Percentiles rank a stretch among this genome's conserved stretches.
phyloP scores from a whole-genome alignment of 2,888 invertebrate species.

The Acleris literana region DNA sequence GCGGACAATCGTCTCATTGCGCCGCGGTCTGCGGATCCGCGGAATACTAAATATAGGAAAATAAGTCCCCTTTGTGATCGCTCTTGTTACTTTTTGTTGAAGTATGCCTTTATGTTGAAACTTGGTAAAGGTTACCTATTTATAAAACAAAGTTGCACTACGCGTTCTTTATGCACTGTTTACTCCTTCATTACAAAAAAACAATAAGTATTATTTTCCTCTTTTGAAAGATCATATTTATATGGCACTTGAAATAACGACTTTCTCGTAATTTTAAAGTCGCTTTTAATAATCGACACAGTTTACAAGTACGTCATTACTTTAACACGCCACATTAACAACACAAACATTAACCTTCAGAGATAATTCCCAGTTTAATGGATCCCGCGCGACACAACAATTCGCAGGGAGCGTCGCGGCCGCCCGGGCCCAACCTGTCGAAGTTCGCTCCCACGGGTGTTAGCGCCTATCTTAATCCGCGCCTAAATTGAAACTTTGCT shows the following conservation, averaged over 20 bases:
- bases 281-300: too few relatives aligned
- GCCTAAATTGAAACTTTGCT: conserved; percentile 22
- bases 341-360: background rate
- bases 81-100: background rate
- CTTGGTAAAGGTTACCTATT: background rate
- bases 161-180: too few relatives aligned
- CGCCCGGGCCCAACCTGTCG: conserved; percentile 37
- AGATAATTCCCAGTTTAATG: conserved; percentile 2
- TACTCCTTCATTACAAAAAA: too few relatives aligned
- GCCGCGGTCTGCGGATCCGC: background rate
- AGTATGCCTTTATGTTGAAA: background rate
- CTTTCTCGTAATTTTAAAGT: too few relatives aligned
- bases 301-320: too few relatives aligned
- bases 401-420: background rate
- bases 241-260: too few relatives aligned
- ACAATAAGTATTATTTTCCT: too few relatives aligned
- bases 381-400: background rate
- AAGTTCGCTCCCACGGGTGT: conserved; percentile 41
- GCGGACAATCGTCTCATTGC: conserved; percentile 24
- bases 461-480: conserved; percentile 36
- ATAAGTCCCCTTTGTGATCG: conserved; percentile 10
- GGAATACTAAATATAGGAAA: conserved; percentile 23
- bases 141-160: background rate
- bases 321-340: too few relatives aligned
- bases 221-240: too few relatives aligned